A percentile compares a stretch with the other conserved stretches of the same genome.
These are phyloP conservation scores for Pilophorus perplexus DNA, from an alignment of 2,888 invertebrate species.

Conservation along the genomic window DNA sequence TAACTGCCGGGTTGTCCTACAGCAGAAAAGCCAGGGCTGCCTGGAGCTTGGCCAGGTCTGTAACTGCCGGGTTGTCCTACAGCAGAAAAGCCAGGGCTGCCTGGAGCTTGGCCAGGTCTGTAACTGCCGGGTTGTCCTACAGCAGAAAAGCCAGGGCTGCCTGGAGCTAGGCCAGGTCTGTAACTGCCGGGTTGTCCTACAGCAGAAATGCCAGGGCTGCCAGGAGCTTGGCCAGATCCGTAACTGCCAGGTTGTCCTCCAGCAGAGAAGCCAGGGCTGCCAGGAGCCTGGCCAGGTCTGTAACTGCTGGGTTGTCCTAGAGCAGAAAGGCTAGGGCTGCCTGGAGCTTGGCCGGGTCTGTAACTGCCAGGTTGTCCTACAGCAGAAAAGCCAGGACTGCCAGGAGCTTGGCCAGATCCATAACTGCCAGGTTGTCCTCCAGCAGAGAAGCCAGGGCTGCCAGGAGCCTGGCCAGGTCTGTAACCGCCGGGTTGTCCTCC, in stretches of 20 bases:
- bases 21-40: too few species aligned
- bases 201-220: not conserved
- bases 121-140: too few species aligned
- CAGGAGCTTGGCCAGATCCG: constrained; percentile 47
- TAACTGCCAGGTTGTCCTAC: constrained; percentile 31
- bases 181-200: not conserved
- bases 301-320: too few species aligned
- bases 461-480: constrained; percentile 28
- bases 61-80: too few species aligned
- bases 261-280: constrained; percentile 44
- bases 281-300: too few species aligned
- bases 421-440: too few species aligned
- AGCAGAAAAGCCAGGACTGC: constrained; percentile 3
- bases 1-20: too few species aligned
- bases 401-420: constrained; percentile 28
- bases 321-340: constrained; percentile 44
- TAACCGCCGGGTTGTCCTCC: not conserved
- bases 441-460: not conserved
- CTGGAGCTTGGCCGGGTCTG: constrained; percentile 41
- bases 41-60: too few species aligned
- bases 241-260: constrained; percentile 47
- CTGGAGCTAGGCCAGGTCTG: constrained; percentile 30
- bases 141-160: not conserved
- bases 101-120: too few species aligned
- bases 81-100: too few species aligned